Evolutionary conservation across 2,113 vertebrate genomes (phyloP).

Genomic region (Psittacula cyanocephala): DNA sequence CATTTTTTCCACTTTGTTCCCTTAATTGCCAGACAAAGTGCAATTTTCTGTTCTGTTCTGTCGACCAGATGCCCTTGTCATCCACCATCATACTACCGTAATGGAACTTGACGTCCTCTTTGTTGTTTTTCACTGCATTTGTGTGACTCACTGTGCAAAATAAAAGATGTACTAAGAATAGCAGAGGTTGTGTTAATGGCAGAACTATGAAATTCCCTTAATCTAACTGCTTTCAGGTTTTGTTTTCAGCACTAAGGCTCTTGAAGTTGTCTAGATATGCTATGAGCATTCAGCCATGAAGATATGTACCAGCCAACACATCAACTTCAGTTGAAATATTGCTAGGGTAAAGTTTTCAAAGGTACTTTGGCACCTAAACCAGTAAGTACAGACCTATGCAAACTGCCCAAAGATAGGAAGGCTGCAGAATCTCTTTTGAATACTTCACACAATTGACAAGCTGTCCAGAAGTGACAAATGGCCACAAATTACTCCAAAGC

Average conservation of each 20-base stretch:
- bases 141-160: constrained; percentile 59
- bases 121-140: constrained; percentile 20
- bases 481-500: not conserved
- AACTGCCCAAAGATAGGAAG: not conserved
- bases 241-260: not conserved
- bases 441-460: not conserved
- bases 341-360: not conserved
- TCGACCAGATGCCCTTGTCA: constrained; percentile 62
- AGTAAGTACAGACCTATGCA: not conserved
- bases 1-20: constrained; percentile 3
- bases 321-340: not conserved
- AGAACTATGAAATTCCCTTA: constrained; percentile 16
- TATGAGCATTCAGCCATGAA: constrained; percentile 5
- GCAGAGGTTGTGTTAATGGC: constrained; percentile 15
- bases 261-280: not conserved
- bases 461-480: not conserved
- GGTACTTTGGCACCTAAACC: not conserved
- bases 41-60: constrained; percentile 51
- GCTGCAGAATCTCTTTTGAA: not conserved
- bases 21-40: constrained; percentile 64
- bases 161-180: constrained; percentile 38
- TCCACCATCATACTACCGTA: not conserved
- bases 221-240: constrained; percentile 9
- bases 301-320: not conserved
- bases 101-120: constrained; percentile 46